Percentiles rank a stretch among this genome's conserved stretches.
These are phyloP conservation scores for Calliopum simillimum DNA, from an alignment of 2,888 invertebrate genomes.

Conservation along the genomic window DNA sequence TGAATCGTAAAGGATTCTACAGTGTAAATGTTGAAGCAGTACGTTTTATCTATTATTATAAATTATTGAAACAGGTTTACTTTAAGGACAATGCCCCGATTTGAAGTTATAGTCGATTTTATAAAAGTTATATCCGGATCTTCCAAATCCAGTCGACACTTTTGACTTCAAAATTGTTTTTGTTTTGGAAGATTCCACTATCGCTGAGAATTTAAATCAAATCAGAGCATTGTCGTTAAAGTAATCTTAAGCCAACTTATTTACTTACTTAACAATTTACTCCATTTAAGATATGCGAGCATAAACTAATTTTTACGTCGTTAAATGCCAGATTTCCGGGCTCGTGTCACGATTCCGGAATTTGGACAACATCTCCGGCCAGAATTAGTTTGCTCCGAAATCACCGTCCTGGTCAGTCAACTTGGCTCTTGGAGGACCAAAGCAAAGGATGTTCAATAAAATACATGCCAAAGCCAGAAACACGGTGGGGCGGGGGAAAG, in stretches of 20 bases:
- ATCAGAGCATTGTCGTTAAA: background rate
- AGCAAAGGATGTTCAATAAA: no score
- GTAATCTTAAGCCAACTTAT: background rate
- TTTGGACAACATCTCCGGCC: constrained; percentile 6
- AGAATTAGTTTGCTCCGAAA: constrained; percentile 19
- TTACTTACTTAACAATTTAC: no score
- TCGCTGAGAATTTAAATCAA: no score
- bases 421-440: background rate
- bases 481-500: constrained; percentile 18
- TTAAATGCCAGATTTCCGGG: constrained; percentile 37
- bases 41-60: no score
- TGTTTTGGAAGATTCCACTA: no score
- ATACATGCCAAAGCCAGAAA: constrained; percentile 35
- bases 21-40: constrained; percentile 40
- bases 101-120: no score
- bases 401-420: constrained; percentile 19
- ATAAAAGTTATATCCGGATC: no score
- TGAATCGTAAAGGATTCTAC: constrained; percentile 40
- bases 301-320: constrained; percentile 22
- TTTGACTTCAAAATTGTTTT: no score
- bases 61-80: no score
- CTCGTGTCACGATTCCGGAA: constrained; percentile 23
- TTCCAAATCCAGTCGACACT: no score
- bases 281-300: constrained; percentile 27
- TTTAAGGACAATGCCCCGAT: no score